Evolutionary conservation across 2,113 vertebrate genomes (phyloP).

Genomic region (Phalacrocorax brasilianus): DNA sequence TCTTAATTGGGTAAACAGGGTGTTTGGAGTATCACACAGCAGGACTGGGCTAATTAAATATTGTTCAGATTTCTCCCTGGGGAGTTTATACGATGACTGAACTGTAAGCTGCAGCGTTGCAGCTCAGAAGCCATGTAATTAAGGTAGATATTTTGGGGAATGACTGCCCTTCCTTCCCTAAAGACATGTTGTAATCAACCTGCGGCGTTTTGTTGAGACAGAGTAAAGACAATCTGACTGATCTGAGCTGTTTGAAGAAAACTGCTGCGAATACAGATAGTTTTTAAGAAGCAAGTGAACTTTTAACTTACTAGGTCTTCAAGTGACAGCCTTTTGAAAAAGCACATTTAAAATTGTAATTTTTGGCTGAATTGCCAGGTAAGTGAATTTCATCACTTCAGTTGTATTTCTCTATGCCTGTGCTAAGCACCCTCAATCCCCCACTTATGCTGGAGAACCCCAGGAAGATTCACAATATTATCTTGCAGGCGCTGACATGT

Average conservation of each 20-base stretch:
- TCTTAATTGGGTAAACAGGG: conserved; percentile 49
- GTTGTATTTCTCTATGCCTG: background rate
- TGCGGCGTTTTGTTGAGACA: background rate
- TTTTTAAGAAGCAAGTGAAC: background rate
- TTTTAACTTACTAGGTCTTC: background rate
- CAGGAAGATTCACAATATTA: background rate
- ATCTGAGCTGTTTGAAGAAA: background rate
- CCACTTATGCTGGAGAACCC: background rate
- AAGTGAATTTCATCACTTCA: background rate
- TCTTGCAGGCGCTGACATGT: background rate
- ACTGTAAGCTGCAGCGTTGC: background rate
- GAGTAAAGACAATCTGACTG: background rate
- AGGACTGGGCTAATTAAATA: conserved; percentile 50
- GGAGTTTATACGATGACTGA: conserved; percentile 20
- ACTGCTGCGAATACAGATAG: background rate
- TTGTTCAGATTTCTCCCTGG: conserved; percentile 23
- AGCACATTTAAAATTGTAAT: background rate
- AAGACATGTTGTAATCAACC: background rate
- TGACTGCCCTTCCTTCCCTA: background rate
- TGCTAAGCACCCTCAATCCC: background rate
- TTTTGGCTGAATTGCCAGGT: background rate
- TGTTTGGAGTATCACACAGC: conserved; percentile 32
- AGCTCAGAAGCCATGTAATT: conserved; percentile 45
- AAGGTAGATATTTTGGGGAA: background rate
- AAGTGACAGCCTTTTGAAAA: background rate